Base-by-base conservation (phyloP, 2,888 invertebrate genomes). In the Homarus gammarus region DNA sequence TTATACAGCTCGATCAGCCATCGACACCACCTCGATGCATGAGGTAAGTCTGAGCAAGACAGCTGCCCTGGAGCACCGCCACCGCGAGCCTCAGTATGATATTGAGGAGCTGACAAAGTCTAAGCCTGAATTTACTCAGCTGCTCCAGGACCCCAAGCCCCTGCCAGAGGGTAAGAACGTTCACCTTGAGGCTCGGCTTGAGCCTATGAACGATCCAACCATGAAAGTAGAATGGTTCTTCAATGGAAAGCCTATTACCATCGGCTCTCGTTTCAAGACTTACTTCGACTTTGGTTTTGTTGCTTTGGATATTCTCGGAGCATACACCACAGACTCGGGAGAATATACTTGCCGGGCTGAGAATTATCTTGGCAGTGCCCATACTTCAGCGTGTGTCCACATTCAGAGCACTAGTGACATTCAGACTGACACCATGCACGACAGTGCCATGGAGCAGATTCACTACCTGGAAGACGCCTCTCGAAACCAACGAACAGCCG, bases 261-360 rank as follows among this genome's bases (percentile, higher is more conserved):
- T 92, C 94, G 94, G 94, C 72, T 98, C 98, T 75, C 96, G 99
- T 93, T 99, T 98, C 95, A 96, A 96, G 93, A 98, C 98, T 38
- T 98, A 98, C 94, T 97, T 98, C 93, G 99, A 99, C 93, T 99
- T 99, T 94, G 99, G 99, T 31, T 99, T 98, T 94, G 98, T 99
- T 84, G 98, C 99, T 61, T 94, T 99, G 92, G 99, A 99, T 93
- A 98, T 99, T 90, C 96, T 98, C 92, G 97, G 98, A 93, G 97
- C 98, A 33, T 98, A 97, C 86, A 96, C 98, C n/a, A 95, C 97
- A 90, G 99, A 99, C 94, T 97, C 98, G 61, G 99, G 99, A 83
- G 98, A 98, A 94, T 99, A 99, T 93, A 99, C 98, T 0, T 97
- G 97, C 72, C 95, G 97, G 92, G 99, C 99, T 44, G 97, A 97